Base-by-base conservation (phyloP, 2,113 vertebrate species). In the Platysteira castanea region DNA sequence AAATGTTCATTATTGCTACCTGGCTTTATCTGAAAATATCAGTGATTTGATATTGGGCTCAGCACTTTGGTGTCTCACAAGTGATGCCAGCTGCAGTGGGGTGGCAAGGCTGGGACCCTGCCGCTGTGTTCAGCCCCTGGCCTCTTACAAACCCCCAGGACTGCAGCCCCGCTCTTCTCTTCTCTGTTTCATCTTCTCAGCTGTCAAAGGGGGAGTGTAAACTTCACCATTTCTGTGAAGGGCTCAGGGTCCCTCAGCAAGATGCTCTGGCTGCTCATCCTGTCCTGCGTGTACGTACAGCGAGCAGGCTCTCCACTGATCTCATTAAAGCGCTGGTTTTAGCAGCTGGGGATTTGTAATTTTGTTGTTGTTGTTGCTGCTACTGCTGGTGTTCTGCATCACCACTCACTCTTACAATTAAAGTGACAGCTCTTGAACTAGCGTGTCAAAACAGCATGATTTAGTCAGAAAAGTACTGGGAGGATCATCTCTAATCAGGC, bases 381-480 rank as follows among this genome's bases (percentile, higher is more conserved):
- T 94, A 6, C 60, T 68, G 57, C 78, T 92, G 85, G 47, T 61
- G 94, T 94, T 90, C 67, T 96, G 86, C 93, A 92, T 85, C 68
- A 83, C 67, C 41, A 53, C 65, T 93, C 74, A 33, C 89, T 94
- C 83, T 89, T 76, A 56, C 47, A 96, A 96, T 93, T 85, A 57
- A 88, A 93, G 81, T 89, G 91, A 94, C 95, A 95, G 84, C 88
- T 96, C 79, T 70, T 81, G 93, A 96, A 86, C 95, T 85, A 42
- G 74, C 27, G 37, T 80, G 88, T 97, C 94, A 96, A 87, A 97
- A 94, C 94, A 96, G 26, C 90, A 61, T 3, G 3, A 69, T 53
- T 92, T 75, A 96, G 71, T 87, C 74, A 95, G 93, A 44, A 59
- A 81, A 93, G 89, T 64, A 35, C 88, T 59, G 91, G 91, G 81